Evolutionary conservation across 2,888 invertebrate species (phyloP).

Genomic region (Amphipoea lucens): DNA sequence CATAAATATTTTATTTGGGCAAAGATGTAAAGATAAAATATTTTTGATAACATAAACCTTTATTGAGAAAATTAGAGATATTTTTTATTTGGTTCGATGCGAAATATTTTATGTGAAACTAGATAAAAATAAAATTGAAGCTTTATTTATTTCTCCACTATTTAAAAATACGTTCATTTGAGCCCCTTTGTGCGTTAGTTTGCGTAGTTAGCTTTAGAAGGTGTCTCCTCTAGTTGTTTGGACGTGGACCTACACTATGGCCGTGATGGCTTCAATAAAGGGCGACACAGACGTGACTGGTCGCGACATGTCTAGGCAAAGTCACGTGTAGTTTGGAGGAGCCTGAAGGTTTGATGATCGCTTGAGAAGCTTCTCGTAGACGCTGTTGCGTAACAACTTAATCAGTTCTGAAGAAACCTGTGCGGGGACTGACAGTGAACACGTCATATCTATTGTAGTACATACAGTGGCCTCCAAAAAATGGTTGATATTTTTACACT

Average conservation of each 20-base stretch:
- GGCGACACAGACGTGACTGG: neutral
- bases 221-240: neutral
- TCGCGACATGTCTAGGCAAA: neutral
- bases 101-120: neutral
- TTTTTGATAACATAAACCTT: constrained; percentile 24
- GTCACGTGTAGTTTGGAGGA: neutral
- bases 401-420: neutral
- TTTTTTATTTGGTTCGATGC: neutral
- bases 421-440: neutral
- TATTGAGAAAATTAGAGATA: constrained; percentile 1
- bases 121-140: constrained; percentile 3
- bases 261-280: neutral
- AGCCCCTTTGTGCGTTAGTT: neutral
- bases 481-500: no score
- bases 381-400: neutral
- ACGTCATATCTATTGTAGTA: no score
- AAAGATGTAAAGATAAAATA: neutral
- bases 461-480: no score
- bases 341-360: neutral
- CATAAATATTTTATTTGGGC: constrained; percentile 12
- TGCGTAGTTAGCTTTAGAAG: constrained; percentile 3
- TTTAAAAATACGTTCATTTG: neutral
- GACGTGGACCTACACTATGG: no score
- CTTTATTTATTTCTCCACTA: neutral
- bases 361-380: neutral